Base-by-base conservation (phyloP, 2,888 invertebrate genomes). In the Eurytoma californica region DNA sequence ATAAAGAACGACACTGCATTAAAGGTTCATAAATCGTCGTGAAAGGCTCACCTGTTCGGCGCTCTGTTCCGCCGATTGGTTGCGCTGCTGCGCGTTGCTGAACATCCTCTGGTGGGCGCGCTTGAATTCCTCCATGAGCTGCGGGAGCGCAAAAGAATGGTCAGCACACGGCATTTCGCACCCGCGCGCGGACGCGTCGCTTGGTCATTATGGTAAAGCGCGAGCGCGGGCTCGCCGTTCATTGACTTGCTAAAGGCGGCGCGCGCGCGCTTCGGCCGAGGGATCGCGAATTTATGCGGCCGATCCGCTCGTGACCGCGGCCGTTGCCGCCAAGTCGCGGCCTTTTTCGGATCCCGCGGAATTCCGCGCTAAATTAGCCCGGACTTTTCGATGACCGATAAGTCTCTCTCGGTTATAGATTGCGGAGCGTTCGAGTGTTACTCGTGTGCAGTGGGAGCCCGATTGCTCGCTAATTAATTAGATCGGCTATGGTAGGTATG, bases 51-150 rank as follows among this genome's bases (percentile, higher is more conserved):
- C 89, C 87, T 89, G 87, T 69, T 89, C 88, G 28, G 76, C 28
- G 58, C 81, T 68, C 16, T 77, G 65, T 77, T 88, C 87, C 47
- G 84, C 83, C 70, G 83, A 82, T 65, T 88, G 88, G 18, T 83
- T 83, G 72, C 87, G 87, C 75, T 88, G 88, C 66, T 87, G 88
- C 60, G 86, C 83, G 55, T 86, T 86, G 77, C 87, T 89, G 89
- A 97, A 97, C 97, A 97, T 97, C 91, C 95, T 95, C 85, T 94
- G 93, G 90, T 97, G 97, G 5, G 96, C 96, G 86, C 94, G 94
- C 89, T 95, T 96, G 89, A 97, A 97, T 91, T 97, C 97, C 90
- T 97, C 95, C 95, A 97, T 97, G 82, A 97, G 90, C 84, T 83
- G 66, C 47, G 67, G 20, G 66, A 66, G 30, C 24, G 47, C 66